Base-by-base conservation (phyloP, 2,113 vertebrate genomes). In the Hippoglossus stenolepis region DNA sequence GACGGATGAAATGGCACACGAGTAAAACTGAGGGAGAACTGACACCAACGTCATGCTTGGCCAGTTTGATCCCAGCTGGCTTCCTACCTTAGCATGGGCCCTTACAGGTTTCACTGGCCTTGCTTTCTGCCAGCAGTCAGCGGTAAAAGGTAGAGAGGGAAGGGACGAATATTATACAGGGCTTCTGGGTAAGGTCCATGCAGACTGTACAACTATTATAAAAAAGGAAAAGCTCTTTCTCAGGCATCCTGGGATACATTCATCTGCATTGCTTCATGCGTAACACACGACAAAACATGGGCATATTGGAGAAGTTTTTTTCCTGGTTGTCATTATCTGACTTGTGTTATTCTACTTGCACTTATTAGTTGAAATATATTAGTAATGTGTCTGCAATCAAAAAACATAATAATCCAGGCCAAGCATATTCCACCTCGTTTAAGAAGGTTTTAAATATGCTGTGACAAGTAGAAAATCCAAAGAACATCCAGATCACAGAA, bases 11-110 rank as follows among this genome's bases (percentile, higher is more conserved):
- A 24, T 9, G 20, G 20, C 51, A 78, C 51, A 58, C 38, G 1
- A 26, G 0, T 18, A 51, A 28, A 10, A 60, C 10, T 20, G 4
- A 2, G 24, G 31, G 40, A 69, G 49, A 63, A 71, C 9, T 18
- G 21, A 77, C 0, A 31, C 31, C 31, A 61, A 20, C 38, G 26
- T 72, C 69, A 72, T 71, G 65, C 65, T 68, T 1, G 40, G 51
- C 53, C 71, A 75, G 71, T 49, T 72, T 38, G 38, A 60, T 65
- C 20, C 49, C 40, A 63, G 56, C 20, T 59, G 40, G 63, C 76
- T 28, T 84, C 91, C 85, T 93, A 94, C 93, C 94, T 93, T 94
- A 69, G 80, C 73, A 79, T 66, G 68, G 67, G 77, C 68, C 65
- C 87, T 88, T 86, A 91, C 66, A 58, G 86, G 85, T 80, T 83